Base-by-base conservation (phyloP, 2,797 vertebrate genomes). In the Cephalopachus bancanus region DNA sequence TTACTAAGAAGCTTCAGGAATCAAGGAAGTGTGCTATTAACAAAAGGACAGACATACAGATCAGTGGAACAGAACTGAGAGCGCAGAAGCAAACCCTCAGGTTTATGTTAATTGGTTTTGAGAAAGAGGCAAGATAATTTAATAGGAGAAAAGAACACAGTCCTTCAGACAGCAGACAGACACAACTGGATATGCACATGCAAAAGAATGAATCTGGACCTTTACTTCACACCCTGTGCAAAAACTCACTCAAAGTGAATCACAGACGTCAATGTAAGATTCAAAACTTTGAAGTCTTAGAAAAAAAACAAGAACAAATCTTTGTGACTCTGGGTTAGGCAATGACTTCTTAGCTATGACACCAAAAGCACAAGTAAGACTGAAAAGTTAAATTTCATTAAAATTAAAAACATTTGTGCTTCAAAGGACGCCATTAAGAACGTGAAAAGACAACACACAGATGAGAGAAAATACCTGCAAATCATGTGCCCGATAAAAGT, bases 61-160 rank as follows among this genome's bases (percentile, higher is more conserved):
- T 44, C 44, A 44, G 44, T 44, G 44, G 44, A 44, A 44, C 44
- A 44, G 44, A 44, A 44, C 44, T 44, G 44, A 44, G 44, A 44
- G 44, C 6, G 5, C 44, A 44, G 44, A 44, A 44, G 5, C 44
- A 44, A 44, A 44, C 44, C 44, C 44, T 44, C 44, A 44, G 4
- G 44, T 44, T 44, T 89, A 69, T 22, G 44, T 44, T 44, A 44
- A 53, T 44, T 88, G 69, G n/a, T 51, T 80, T 81, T 94, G 53
- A 81, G 26, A 92, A 88, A 80, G 19, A 57, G 37, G 26, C 57
- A 95, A 78, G 33, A 83, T n/a, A 91, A 83, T 72, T 83, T 20
- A 28, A 20, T 74, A n/a, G 4, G 12, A 44, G n/a, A 30, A 30
- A 30, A 85, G 51, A 87, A 69, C 0, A 71, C 0, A 71, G n/a